These are phyloP conservation scores for Luffia ferchaultella DNA, from an alignment of 2,888 invertebrate species.

Conservation along the genomic window DNA sequence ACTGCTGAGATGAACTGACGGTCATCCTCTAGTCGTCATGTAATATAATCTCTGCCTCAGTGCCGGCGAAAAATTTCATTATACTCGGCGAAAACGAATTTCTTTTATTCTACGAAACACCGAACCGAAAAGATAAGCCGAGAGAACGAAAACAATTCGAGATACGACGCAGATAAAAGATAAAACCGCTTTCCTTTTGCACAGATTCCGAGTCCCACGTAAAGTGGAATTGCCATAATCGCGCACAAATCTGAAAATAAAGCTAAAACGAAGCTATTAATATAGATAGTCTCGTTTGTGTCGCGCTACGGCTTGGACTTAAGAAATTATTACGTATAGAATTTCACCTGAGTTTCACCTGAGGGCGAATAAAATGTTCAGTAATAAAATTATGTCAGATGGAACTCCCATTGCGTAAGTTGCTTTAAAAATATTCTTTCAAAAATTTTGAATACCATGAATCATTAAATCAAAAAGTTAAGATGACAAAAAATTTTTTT, in stretches of 20 bases:
- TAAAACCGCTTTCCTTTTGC: constrained; percentile 4
- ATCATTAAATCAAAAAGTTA: too few species aligned
- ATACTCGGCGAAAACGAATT: not conserved
- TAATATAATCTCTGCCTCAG: not conserved
- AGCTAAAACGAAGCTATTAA: not conserved
- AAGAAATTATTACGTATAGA: too few species aligned
- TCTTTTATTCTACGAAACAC: constrained; percentile 7
- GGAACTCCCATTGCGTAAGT: too few species aligned
- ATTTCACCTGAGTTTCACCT: too few species aligned
- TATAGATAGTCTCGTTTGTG: not conserved
- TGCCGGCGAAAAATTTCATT: not conserved
- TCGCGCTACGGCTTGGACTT: not conserved
- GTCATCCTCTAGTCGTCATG: not conserved
- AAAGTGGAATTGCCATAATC: constrained; percentile 4
- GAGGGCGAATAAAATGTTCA: too few species aligned
- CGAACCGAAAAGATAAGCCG: constrained; percentile 4
- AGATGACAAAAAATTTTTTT: too few species aligned
- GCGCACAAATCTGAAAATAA: constrained; percentile 1
- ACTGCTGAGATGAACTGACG: too few species aligned
- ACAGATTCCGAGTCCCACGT: constrained; percentile 2
- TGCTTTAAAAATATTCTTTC: too few species aligned
- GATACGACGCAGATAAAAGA: not conserved
- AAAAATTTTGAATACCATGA: too few species aligned
- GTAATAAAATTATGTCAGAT: too few species aligned
- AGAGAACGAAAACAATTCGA: constrained; percentile 5